phyloP scores from a whole-genome alignment of 1,140 invertebrate genomes.

The Trissolcus basalis region DNA sequence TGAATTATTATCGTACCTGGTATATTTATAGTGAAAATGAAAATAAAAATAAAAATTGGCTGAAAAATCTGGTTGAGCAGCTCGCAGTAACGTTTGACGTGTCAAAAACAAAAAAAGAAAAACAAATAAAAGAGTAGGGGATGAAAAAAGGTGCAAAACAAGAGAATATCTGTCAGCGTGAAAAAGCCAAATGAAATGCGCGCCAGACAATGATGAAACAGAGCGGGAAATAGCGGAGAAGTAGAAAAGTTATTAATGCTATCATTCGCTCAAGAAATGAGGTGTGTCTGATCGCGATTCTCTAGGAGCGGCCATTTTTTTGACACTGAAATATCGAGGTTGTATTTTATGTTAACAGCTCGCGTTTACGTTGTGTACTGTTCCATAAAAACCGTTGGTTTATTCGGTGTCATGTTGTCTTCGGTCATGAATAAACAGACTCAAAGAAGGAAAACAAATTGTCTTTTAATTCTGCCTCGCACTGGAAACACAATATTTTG shows the following conservation, averaged over 20 bases:
- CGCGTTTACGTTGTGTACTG: neutral
- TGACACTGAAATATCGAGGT: conserved; percentile 8
- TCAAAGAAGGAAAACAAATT: too few species aligned
- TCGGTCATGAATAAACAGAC: too few species aligned
- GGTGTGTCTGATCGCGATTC: conserved; percentile 14
- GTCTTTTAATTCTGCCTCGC: too few species aligned
- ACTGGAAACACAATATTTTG: too few species aligned
- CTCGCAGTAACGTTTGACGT: too few species aligned
- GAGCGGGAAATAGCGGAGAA: conserved; percentile 22
- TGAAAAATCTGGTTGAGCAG: too few species aligned
- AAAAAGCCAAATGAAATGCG: conserved; percentile 6
- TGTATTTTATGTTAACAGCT: conserved; percentile 1
- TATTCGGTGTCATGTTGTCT: too few species aligned
- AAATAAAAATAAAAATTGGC: too few species aligned
- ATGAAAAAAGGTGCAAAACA: conserved; percentile 5
- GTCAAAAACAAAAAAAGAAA: too few species aligned
- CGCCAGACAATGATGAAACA: conserved; percentile 19
- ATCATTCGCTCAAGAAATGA: conserved; percentile 19
- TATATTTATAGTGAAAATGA: too few species aligned
- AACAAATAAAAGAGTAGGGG: too few species aligned
- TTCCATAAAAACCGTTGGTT: neutral
- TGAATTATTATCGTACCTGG: too few species aligned
- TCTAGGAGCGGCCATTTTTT: conserved; percentile 23
- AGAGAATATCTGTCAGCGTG: neutral
- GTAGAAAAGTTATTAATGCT: conserved; percentile 17